Evolutionary conservation across 2,888 invertebrate species (phyloP), one percentile per base, ranked within the genome.

Genomic region (Agrilus cyanescens): DNA sequence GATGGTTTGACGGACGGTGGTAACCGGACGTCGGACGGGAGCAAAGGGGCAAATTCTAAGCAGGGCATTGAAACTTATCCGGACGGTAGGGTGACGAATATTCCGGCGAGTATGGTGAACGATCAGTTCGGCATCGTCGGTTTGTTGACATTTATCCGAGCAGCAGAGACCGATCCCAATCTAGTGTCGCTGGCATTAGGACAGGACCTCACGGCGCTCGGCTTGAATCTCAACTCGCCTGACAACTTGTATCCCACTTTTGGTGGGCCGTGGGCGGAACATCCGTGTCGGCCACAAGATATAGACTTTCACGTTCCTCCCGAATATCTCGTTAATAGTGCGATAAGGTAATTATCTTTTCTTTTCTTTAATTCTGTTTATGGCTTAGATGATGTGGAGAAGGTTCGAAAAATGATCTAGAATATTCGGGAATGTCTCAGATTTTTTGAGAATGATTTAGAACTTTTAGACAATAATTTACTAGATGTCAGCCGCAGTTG

Each of bases 61-160:
- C 50, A 50, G 70, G 95, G 95, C 59, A 94, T 96, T 62, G 91
- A 94, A 72, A 95, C 93, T 55, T 87, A 85, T 63, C 85, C 90
- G 37, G 95, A 96, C 73, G 95, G 95, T 82, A 87, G 89, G 74
- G 94, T 98, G 61, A 90, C 95, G 66, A 95, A 96, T 73, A 97
- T 99, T 74, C 98, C 98, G 49, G 82, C 84, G 54, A 90, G 90
- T 63, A 98, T 99, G 97, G 91, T 99, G 53, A 89, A 87, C 58
- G 98, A 99, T 72, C 98, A 98, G 73, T 98, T 95, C 69, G 98
- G 98, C 57, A 97, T 99, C 75, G 95, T 97, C 53, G 98, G 98
- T 37, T 77, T 99, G 57, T 74, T 99, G 68, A 94, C 97, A 55
- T 97, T 97, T 71, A 95, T 99, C 57, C 79, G 96, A 63, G 94